A percentile compares a stretch with the other conserved stretches of the same genome.
These are phyloP conservation scores for Balaeniceps rex DNA, from an alignment of 2,113 vertebrate species.

Conservation along the genomic window DNA sequence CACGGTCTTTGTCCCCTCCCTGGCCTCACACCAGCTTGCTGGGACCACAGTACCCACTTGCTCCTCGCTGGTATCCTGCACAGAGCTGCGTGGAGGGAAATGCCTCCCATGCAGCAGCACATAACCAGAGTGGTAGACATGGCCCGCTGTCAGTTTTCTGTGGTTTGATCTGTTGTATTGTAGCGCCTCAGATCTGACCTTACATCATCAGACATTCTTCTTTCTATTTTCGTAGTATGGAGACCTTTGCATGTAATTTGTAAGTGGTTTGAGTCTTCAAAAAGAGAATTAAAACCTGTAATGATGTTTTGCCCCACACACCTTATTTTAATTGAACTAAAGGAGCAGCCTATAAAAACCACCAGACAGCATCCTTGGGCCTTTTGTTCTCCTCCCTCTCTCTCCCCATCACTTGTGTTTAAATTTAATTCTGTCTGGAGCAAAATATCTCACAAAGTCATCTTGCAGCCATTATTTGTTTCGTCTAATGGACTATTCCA, in stretches of 20 bases:
- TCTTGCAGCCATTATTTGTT: not conserved
- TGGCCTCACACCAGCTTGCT: not conserved
- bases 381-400: not conserved
- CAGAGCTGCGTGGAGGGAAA: not conserved
- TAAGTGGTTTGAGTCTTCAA: not conserved
- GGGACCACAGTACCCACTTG: not conserved
- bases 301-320: not conserved
- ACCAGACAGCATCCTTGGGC: not conserved
- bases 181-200: not conserved
- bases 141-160: not conserved
- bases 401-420: not conserved
- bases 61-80: not conserved
- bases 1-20: not conserved
- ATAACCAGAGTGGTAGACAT: not conserved
- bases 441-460: not conserved
- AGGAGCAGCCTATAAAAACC: not conserved
- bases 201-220: not conserved
- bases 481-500: not conserved
- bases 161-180: not conserved
- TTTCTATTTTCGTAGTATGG: not conserved
- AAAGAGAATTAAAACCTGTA: not conserved
- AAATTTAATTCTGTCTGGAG: not conserved
- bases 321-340: not conserved
- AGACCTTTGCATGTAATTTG: not conserved
- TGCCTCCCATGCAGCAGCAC: not conserved